phyloP scores from a whole-genome alignment of 2,888 invertebrate genomes.

The Tuberolachnus salignus region DNA sequence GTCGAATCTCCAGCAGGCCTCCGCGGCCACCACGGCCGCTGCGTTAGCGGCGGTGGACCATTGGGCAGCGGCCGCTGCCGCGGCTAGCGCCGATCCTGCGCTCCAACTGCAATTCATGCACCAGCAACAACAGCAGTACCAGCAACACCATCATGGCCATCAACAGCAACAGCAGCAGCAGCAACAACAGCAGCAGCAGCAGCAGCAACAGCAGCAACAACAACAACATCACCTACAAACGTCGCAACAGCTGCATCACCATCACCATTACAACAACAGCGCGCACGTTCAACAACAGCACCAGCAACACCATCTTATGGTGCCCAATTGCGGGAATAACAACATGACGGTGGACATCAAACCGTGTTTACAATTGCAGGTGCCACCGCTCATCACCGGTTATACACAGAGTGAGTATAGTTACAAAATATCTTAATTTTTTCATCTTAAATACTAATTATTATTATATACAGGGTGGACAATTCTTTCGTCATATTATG shows the following conservation, averaged over 20 bases:
- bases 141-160: slow-evolving; percentile 20
- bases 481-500: no score
- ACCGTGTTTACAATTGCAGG: slow-evolving; percentile 39
- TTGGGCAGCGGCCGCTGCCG: slow-evolving; percentile 19
- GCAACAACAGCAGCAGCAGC: slow-evolving; percentile 6
- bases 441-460: no score
- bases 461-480: no score
- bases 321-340: slow-evolving; percentile 31
- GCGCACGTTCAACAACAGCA: slow-evolving; percentile 38
- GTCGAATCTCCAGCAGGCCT: slow-evolving; percentile 4
- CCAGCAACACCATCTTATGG: slow-evolving; percentile 34
- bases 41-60: slow-evolving; percentile 39
- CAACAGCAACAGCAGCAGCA: slow-evolving; percentile 45
- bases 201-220: slow-evolving; percentile 4
- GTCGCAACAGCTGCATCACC: slow-evolving; percentile 20
- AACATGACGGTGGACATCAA: slow-evolving; percentile 42
- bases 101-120: slow-evolving; percentile 45
- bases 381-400: slow-evolving; percentile 29
- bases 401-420: slow-evolving; percentile 48
- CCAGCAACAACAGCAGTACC: slow-evolving; percentile 40
- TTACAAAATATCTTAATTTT: not conserved
- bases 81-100: slow-evolving; percentile 11
- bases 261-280: slow-evolving; percentile 31
- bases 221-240: slow-evolving; percentile 16
- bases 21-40: slow-evolving; percentile 16